A percentile compares a stretch with the other conserved stretches of the same genome.
phyloP scores from a whole-genome alignment of 2,888 invertebrate genomes.

The Sminthurides aquaticus region DNA sequence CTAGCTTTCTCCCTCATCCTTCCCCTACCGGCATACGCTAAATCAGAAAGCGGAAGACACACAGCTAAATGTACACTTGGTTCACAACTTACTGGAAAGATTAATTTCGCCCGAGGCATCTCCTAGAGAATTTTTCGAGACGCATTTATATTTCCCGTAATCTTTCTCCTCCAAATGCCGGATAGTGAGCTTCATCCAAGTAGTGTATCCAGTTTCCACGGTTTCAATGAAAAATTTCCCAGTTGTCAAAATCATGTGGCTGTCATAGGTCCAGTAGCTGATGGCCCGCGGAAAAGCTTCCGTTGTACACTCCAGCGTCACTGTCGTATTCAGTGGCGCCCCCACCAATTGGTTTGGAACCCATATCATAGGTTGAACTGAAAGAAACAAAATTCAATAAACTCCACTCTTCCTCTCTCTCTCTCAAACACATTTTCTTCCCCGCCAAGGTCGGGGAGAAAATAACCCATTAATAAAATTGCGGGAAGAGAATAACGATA shows the following conservation, averaged over 20 bases:
- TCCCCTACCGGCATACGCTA: too few species aligned
- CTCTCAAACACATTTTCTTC: too few species aligned
- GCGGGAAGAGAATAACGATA: too few species aligned
- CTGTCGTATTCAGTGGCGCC: constrained; percentile 81
- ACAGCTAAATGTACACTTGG: background rate
- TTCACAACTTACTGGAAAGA: constrained; percentile 66
- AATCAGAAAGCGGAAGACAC: background rate
- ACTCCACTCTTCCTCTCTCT: constrained; percentile 22
- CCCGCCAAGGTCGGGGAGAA: too few species aligned
- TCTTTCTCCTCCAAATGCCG: constrained; percentile 73
- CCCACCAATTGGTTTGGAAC: constrained; percentile 81
- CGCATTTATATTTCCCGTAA: constrained; percentile 84
- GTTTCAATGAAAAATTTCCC: constrained; percentile 78
- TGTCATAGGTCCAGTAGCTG: constrained; percentile 86
- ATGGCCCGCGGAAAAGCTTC: constrained; percentile 87
- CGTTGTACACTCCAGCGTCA: constrained; percentile 85
- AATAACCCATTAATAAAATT: too few species aligned
- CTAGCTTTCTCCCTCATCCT: background rate
- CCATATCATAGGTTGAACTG: constrained; percentile 91
- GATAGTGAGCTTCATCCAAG: constrained; percentile 82
- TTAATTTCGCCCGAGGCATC: constrained; percentile 89
- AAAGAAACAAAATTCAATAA: constrained; percentile 43
- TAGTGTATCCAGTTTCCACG: constrained; percentile 77
- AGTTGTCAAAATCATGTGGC: constrained; percentile 79
- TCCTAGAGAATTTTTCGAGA: constrained; percentile 86